Conservation (phyloP, 2,113 vertebrate genomes). For the Pterocles orientalis region DNA sequence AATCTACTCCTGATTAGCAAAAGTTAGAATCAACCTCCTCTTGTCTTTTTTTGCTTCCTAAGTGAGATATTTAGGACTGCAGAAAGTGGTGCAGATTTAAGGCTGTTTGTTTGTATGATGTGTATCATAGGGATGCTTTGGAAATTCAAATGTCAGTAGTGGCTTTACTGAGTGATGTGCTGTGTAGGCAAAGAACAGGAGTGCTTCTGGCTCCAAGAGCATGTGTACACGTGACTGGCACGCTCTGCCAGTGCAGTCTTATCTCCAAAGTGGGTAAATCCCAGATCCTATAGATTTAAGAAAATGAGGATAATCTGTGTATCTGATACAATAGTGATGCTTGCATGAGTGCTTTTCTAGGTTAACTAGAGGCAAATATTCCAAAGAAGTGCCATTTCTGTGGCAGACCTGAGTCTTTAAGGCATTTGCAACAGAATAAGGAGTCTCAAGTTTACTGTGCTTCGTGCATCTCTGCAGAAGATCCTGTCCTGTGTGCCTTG, state of each 20-base stretch:
- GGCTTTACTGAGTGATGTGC: background rate
- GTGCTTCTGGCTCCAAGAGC: background rate
- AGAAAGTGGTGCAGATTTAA: background rate
- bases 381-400: background rate
- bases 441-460: background rate
- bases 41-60: background rate
- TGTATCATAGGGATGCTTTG: background rate
- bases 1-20: background rate
- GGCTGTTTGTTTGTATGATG: background rate
- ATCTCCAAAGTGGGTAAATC: background rate
- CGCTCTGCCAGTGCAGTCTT: background rate
- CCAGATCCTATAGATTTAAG: background rate
- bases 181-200: background rate
- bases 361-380: background rate
- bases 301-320: background rate
- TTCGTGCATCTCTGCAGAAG: background rate
- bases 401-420: background rate
- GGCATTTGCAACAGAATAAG: too few relatives aligned
- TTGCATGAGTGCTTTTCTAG: background rate
- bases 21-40: background rate
- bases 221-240: rapidly evolving
- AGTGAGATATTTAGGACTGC: background rate
- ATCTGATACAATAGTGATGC: background rate
- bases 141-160: background rate
- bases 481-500: background rate